phyloP scores from a whole-genome alignment of 1,140 invertebrate genomes.

The Drosophila nigromelanica region DNA sequence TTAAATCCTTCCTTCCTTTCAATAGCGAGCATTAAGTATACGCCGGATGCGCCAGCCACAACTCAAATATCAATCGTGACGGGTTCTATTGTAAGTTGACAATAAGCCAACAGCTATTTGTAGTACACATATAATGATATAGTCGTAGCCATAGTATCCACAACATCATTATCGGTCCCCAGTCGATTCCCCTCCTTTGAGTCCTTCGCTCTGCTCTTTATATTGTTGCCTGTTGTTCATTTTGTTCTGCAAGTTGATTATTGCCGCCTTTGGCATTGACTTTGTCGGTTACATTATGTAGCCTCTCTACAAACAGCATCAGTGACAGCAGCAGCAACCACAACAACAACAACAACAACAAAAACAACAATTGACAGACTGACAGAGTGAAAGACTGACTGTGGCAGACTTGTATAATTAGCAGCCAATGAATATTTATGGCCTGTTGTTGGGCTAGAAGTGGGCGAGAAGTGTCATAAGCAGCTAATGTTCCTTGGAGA shows the following conservation, averaged over 20 bases:
- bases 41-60: conserved; percentile 5
- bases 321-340: conserved; percentile 19
- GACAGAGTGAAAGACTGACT: conserved; percentile 11
- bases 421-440: conserved; percentile 74
- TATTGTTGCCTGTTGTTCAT: conserved; percentile 26
- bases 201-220: background rate
- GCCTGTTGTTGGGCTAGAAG: background rate
- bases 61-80: conserved; percentile 6
- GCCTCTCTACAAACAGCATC: conserved; percentile 23
- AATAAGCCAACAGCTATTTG: conserved; percentile 56
- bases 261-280: conserved; percentile 48
- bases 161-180: conserved; percentile 51
- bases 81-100: background rate
- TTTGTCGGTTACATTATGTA: conserved; percentile 12
- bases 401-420: conserved; percentile 50
- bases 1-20: background rate
- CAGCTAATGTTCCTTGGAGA: conserved; percentile 7
- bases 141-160: conserved; percentile 32
- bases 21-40: conserved; percentile 24
- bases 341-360: background rate
- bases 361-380: background rate
- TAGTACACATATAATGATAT: conserved; percentile 56
- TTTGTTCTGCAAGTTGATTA: conserved; percentile 66
- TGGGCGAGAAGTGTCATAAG: conserved; percentile 19
- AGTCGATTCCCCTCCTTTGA: background rate